Evolutionary conservation across 2,113 vertebrate species (phyloP).

Genomic region (Psophia crepitans): DNA sequence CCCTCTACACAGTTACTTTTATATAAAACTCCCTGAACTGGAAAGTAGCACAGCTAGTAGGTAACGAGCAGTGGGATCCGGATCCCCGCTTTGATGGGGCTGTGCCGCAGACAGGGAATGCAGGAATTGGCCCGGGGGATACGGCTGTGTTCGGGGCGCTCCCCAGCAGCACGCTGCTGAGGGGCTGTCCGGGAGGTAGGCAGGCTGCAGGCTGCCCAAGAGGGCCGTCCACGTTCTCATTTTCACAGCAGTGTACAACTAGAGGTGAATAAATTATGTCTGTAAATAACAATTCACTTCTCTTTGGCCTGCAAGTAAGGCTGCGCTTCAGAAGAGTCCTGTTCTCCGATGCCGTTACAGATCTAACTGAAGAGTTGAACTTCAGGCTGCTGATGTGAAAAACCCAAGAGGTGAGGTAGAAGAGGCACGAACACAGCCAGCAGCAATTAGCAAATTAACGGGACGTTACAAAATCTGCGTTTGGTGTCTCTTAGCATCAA

Average conservation of each 20-base stretch:
- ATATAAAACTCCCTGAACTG: not conserved
- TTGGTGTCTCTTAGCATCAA: not conserved
- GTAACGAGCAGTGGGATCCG: not conserved
- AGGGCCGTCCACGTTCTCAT: accelerated
- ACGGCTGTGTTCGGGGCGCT: not conserved
- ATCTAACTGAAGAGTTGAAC: not conserved
- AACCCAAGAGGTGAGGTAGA: not conserved
- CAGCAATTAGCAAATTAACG: not conserved
- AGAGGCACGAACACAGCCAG: not conserved
- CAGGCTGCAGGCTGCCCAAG: not conserved
- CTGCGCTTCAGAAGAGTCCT: not conserved
- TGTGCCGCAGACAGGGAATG: not conserved
- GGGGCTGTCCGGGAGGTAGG: not conserved
- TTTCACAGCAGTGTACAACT: not conserved
- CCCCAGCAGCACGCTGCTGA: not conserved
- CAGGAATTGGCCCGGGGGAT: too few species aligned
- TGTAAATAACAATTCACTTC: not conserved
- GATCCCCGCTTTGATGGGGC: not conserved
- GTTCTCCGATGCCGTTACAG: not conserved
- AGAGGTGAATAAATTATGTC: not conserved
- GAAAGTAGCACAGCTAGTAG: not conserved
- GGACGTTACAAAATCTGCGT: not conserved
- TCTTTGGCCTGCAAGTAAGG: not conserved
- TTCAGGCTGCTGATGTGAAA: not conserved
- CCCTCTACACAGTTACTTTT: not conserved